A percentile compares a stretch with the other conserved stretches of the same genome.
These are phyloP conservation scores for Heliangelus exortis DNA, from an alignment of 2,797 vertebrate genomes.

Conservation along the genomic window DNA sequence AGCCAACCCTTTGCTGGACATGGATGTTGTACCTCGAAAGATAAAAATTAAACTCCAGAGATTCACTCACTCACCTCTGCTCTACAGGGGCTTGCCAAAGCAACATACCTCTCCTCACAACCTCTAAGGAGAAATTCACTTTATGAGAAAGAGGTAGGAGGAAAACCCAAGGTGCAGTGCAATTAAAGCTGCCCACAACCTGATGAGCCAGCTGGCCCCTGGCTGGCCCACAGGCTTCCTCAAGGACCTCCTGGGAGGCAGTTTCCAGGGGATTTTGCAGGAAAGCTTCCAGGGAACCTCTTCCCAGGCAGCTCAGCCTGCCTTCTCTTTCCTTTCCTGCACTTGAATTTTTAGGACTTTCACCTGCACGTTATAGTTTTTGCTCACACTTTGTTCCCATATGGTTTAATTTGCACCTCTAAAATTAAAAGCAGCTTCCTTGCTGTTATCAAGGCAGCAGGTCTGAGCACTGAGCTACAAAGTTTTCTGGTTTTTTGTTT, in stretches of 20 bases:
- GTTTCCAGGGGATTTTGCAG: background rate
- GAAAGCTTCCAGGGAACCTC: background rate
- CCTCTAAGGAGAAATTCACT: background rate
- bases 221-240: background rate
- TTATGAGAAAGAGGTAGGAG: background rate
- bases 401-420: slow-evolving; percentile 55
- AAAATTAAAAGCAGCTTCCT: slow-evolving; percentile 41
- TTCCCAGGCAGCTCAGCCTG: background rate
- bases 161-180: background rate
- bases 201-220: background rate
- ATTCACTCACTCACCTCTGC: fast-evolving
- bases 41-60: background rate
- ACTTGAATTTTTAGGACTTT: background rate
- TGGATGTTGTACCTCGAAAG: background rate
- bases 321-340: background rate
- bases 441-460: background rate
- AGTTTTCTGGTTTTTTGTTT: background rate
- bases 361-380: background rate
- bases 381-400: background rate
- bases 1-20: background rate
- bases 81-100: background rate
- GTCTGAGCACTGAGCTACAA: background rate
- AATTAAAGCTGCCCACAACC: background rate
- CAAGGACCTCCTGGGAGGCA: background rate
- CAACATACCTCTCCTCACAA: background rate